These are phyloP conservation scores for Pampus argenteus DNA, from an alignment of 2,797 vertebrate species.

Conservation along the genomic window DNA sequence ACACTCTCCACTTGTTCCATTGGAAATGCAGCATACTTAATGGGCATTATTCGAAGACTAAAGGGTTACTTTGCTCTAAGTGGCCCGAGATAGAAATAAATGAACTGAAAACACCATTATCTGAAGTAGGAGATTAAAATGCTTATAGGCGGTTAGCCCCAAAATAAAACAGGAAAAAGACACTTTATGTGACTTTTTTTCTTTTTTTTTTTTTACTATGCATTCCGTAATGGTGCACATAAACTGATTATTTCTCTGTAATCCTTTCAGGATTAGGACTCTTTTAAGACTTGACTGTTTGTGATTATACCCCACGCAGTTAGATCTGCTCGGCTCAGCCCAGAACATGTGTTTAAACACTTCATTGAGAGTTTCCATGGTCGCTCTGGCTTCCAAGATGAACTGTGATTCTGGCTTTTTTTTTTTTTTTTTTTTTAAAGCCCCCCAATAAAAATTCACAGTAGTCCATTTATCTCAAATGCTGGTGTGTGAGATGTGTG, in stretches of 20 bases:
- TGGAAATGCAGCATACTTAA: constrained; percentile 76
- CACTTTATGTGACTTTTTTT: constrained; percentile 61
- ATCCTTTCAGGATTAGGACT: constrained; percentile 75
- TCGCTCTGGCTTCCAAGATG: constrained; percentile 66
- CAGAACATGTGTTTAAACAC: constrained; percentile 83
- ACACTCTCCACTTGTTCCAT: constrained; percentile 64
- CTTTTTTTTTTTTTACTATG: constrained; percentile 52
- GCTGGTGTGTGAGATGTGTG: constrained; percentile 62
- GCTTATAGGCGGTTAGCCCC: constrained; percentile 57
- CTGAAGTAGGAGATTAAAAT: constrained; percentile 72
- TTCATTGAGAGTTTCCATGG: constrained; percentile 77
- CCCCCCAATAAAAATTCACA: constrained; percentile 76
- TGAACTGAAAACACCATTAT: constrained; percentile 81
- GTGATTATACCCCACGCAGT: constrained; percentile 83
- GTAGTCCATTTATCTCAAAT: constrained; percentile 72
- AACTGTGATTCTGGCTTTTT: constrained; percentile 70
- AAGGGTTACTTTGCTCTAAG: constrained; percentile 71
- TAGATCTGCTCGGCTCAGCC: constrained; percentile 62
- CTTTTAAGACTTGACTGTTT: constrained; percentile 78
- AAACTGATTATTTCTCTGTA: constrained; percentile 76
- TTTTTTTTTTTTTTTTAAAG: constrained; percentile 76
- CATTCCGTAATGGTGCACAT: constrained; percentile 71
- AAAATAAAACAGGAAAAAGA: constrained; percentile 49
- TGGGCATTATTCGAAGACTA: constrained; percentile 74
- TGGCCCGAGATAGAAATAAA: constrained; percentile 79